These are phyloP conservation scores for Tachina grossa DNA, from an alignment of 2,888 invertebrate genomes.

Conservation along the genomic window DNA sequence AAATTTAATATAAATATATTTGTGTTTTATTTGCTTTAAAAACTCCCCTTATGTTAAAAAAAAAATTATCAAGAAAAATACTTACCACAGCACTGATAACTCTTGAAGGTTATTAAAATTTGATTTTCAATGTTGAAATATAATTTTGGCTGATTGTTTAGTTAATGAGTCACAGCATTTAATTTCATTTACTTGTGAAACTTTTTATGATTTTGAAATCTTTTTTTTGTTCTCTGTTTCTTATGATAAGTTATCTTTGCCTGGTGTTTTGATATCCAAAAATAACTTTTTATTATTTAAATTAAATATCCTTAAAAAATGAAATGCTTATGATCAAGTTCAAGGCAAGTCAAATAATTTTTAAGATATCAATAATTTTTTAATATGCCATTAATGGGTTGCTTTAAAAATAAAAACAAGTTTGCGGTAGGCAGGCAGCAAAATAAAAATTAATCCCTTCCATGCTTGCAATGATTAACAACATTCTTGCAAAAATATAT, in stretches of 20 bases:
- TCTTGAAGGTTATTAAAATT: conserved; percentile 55
- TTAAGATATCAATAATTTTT: not conserved
- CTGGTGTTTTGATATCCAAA: conserved; percentile 63
- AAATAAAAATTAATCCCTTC: too few relatives aligned
- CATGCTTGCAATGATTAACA: too few relatives aligned
- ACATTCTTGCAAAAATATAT: too few relatives aligned
- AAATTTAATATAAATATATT: conserved; percentile 49
- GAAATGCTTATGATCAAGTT: conserved; percentile 72
- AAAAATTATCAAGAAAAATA: conserved; percentile 54
- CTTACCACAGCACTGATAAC: conserved; percentile 55
- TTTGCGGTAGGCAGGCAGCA: not conserved
- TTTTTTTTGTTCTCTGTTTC: conserved; percentile 13
- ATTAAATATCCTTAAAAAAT: conserved; percentile 76
- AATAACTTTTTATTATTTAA: conserved; percentile 32
- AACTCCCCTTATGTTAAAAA: conserved; percentile 50
- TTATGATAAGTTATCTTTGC: conserved; percentile 40
- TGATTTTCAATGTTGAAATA: conserved; percentile 54
- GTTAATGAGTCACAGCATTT: conserved; percentile 72
- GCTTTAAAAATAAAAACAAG: conserved; percentile 32
- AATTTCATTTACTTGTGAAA: conserved; percentile 3
- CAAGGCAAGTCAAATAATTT: conserved; percentile 74
- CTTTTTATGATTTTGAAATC: conserved; percentile 7
- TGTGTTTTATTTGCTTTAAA: conserved; percentile 43
- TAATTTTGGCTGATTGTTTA: conserved; percentile 51
- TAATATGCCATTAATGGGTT: not conserved